Percentiles rank a stretch among this genome's conserved stretches.
Conservation (phyloP, 2,888 invertebrate genomes). For the Geotrupes spiniger region DNA sequence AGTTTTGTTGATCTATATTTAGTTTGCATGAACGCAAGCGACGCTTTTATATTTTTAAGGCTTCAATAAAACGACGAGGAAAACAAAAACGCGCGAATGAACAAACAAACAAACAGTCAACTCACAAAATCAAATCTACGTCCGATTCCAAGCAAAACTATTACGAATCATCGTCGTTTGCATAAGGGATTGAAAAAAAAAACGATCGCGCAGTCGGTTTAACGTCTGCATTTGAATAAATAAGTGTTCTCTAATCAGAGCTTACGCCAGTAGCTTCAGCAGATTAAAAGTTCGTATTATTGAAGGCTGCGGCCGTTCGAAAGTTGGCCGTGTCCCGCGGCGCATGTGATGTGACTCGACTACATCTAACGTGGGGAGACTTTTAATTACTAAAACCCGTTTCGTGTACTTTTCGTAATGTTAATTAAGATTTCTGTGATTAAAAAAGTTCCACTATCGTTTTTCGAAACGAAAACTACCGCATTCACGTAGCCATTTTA, state of each 20-base stretch:
- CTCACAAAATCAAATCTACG: no score
- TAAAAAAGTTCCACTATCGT: slow-evolving; percentile 1
- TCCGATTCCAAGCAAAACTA: no score
- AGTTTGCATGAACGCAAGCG: no score
- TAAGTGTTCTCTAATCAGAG: slow-evolving; percentile 4
- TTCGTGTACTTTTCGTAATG: no score
- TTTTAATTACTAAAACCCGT: slow-evolving; percentile 4
- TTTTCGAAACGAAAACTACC: background rate
- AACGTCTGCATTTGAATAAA: background rate
- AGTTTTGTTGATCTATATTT: no score
- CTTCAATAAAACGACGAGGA: no score
- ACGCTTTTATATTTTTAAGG: no score
- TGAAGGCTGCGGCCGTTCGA: background rate
- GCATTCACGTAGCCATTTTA: background rate
- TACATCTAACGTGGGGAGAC: background rate
- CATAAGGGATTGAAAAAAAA: no score
- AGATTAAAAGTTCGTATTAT: background rate
- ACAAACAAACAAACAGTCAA: no score
- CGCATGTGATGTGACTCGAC: slow-evolving; percentile 2
- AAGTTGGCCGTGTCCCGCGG: slow-evolving; percentile 4
- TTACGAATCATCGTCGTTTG: no score
- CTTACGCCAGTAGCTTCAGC: background rate
- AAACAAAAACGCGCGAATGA: no score
- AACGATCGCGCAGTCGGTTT: no score
- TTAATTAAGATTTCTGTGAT: background rate